Percentiles rank a stretch among this genome's conserved stretches.
phyloP scores from a whole-genome alignment of 1,140 invertebrate species.

The Centruroides vittatus region DNA sequence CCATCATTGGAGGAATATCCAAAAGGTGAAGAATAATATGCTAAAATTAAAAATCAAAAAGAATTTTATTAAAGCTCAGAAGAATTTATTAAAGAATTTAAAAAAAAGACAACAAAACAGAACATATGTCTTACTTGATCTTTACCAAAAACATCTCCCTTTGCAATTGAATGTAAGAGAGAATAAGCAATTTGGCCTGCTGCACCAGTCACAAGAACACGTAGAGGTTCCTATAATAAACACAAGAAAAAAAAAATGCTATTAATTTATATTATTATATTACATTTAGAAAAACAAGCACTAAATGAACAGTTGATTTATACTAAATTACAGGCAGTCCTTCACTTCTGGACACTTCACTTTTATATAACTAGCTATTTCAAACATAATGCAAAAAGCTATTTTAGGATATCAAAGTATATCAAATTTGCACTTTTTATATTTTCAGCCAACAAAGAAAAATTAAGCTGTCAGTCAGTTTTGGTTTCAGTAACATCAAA shows the following conservation, averaged over 20 bases:
- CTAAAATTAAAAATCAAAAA: conserved; percentile 21
- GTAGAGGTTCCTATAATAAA: conserved; percentile 8
- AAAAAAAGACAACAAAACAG: neutral
- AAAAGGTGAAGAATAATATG: conserved; percentile 78
- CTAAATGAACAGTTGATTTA: too few species aligned
- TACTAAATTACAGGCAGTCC: too few species aligned
- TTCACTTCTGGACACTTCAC: too few species aligned
- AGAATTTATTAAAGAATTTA: neutral
- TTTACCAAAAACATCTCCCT: conserved; percentile 90
- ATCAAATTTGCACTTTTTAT: too few species aligned
- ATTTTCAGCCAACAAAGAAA: too few species aligned
- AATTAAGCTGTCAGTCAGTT: too few species aligned
- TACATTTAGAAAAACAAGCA: too few species aligned
- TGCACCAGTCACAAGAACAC: conserved; percentile 90
- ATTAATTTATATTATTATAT: too few species aligned
- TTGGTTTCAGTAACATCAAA: too few species aligned
- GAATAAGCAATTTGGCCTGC: conserved; percentile 99
- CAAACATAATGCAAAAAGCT: too few species aligned
- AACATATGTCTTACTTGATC: conserved; percentile 41
- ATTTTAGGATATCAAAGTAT: too few species aligned
- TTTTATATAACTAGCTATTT: too few species aligned
- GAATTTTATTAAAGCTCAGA: neutral
- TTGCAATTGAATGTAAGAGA: conserved; percentile 79
- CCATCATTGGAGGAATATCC: conserved; percentile 92
- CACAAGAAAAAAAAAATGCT: neutral